Evolutionary conservation across 1,140 invertebrate genomes (phyloP).

Genomic region (Zaprionus africanus): DNA sequence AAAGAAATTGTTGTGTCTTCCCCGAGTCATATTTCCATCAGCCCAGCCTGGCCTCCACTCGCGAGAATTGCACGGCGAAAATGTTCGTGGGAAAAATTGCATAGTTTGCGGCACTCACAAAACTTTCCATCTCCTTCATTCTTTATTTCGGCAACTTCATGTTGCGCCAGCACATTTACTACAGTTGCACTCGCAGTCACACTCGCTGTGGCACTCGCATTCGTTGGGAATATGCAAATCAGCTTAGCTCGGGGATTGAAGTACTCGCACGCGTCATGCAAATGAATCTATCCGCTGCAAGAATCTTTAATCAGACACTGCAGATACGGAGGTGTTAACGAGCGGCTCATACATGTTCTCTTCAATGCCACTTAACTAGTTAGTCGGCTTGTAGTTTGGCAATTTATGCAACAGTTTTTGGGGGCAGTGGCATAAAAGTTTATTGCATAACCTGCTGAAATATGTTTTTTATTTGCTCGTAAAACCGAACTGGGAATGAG

Average conservation of each 20-base stretch:
- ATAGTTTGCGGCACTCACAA: conserved; percentile 28
- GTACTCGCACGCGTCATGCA: conserved; percentile 44
- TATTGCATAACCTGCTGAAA: conserved; percentile 71
- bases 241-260: conserved; percentile 33
- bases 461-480: conserved; percentile 52
- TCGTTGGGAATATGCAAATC: conserved; percentile 73
- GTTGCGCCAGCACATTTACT: background rate
- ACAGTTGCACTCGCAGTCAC: background rate
- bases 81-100: conserved; percentile 51
- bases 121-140: conserved; percentile 2
- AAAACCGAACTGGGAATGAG: conserved; percentile 43
- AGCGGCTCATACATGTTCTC: background rate
- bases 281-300: conserved; percentile 41
- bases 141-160: conserved; percentile 12
- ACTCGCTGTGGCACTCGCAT: conserved; percentile 21
- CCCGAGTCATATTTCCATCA: conserved; percentile 65
- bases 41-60: conserved; percentile 3
- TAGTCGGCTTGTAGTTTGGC: conserved; percentile 59
- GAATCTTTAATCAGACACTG: conserved; percentile 29
- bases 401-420: conserved; percentile 76
- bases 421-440: conserved; percentile 72
- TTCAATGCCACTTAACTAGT: conserved; percentile 40
- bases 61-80: conserved; percentile 35
- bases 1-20: conserved; percentile 63
- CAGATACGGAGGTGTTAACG: conserved; percentile 66